Conservation (phyloP, 2,888 invertebrate species). For the Seira musarum region DNA sequence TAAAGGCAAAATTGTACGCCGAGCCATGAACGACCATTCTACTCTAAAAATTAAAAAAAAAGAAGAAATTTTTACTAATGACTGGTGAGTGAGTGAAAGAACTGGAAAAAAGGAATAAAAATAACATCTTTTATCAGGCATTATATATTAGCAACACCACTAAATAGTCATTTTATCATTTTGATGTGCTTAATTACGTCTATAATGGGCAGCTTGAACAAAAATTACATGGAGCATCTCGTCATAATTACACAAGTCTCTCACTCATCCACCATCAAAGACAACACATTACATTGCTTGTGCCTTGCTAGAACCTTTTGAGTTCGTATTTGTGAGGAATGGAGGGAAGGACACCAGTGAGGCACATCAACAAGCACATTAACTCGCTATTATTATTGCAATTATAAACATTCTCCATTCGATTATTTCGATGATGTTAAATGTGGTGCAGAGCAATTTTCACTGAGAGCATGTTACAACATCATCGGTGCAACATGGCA, state of each 20-base stretch:
- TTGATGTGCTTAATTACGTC: background rate
- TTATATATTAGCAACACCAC: too few relatives aligned
- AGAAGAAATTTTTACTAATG: background rate
- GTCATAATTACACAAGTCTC: too few relatives aligned
- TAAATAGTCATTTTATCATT: background rate
- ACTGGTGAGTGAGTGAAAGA: background rate
- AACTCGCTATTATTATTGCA: slow-evolving; percentile 8
- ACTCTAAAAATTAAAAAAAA: background rate
- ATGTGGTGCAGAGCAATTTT: background rate
- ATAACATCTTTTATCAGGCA: too few relatives aligned
- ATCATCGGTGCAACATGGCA: slow-evolving; percentile 1
- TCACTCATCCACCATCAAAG: background rate
- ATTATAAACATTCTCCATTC: too few relatives aligned
- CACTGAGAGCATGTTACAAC: background rate
- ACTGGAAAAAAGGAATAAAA: background rate
- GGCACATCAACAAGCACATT: slow-evolving; percentile 15
- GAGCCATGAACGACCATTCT: background rate
- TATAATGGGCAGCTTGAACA: background rate
- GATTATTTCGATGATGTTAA: too few relatives aligned
- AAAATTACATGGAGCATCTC: background rate
- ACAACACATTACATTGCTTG: background rate
- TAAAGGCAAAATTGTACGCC: background rate
- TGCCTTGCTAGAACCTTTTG: background rate
- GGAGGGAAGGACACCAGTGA: background rate
- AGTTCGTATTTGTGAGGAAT: background rate